phyloP scores from a whole-genome alignment of 1,140 invertebrate species.

The Drosophila quadrilineata region DNA sequence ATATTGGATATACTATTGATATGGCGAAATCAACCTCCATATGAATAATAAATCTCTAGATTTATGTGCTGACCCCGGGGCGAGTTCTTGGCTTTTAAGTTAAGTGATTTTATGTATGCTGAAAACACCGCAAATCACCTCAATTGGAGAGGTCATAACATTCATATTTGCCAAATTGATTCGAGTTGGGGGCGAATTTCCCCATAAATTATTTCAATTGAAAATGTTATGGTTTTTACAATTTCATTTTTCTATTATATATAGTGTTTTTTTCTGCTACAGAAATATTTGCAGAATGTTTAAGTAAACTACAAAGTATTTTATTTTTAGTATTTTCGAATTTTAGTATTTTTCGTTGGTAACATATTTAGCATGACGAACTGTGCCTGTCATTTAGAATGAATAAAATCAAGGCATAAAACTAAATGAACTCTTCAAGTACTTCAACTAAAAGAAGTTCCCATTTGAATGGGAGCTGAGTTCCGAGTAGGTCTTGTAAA shows the following conservation, averaged over 20 bases:
- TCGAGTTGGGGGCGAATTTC: not conserved
- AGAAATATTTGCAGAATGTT: too few species aligned
- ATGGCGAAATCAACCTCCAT: slow-evolving; percentile 55
- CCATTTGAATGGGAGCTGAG: not conserved
- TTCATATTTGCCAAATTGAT: not conserved
- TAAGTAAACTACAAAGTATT: too few species aligned
- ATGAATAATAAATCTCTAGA: slow-evolving; percentile 76
- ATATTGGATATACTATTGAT: not conserved
- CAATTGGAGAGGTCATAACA: not conserved
- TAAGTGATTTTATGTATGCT: slow-evolving; percentile 72
- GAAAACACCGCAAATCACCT: slow-evolving; percentile 9
- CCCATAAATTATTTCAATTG: too few species aligned
- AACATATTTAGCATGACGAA: too few species aligned
- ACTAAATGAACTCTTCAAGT: not conserved
- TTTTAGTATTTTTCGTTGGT: too few species aligned
- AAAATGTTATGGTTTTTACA: too few species aligned
- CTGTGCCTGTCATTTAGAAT: too few species aligned
- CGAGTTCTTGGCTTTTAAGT: slow-evolving; percentile 52
- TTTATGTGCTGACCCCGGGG: slow-evolving; percentile 54
- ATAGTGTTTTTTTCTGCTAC: too few species aligned
- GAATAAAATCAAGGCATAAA: too few species aligned
- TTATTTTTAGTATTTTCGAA: too few species aligned
- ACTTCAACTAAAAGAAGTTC: not conserved
- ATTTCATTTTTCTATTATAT: too few species aligned
- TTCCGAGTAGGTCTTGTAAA: too few species aligned